phyloP scores from a whole-genome alignment of 1,140 invertebrate species.

The Vanessa atalanta region DNA sequence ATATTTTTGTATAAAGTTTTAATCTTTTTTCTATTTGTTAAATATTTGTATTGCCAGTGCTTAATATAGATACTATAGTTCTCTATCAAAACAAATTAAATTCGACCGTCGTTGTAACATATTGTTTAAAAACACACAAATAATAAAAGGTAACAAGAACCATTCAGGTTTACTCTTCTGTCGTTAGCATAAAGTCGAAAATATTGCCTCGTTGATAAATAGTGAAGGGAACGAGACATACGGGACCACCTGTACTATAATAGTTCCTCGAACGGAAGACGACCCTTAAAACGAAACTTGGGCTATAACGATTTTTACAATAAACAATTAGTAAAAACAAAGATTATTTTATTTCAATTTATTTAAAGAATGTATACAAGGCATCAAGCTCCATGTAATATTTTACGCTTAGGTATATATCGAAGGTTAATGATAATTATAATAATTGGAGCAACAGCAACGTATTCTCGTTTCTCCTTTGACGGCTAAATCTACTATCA shows the following conservation, averaged over 20 bases:
- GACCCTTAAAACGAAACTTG: conserved; percentile 28
- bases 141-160: conserved; percentile 2
- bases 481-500: no score
- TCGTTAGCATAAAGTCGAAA: neutral
- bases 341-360: neutral
- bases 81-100: conserved; percentile 8
- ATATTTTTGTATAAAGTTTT: neutral
- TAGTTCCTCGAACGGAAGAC: conserved; percentile 39
- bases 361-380: no score
- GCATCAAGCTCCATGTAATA: no score
- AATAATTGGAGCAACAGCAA: no score
- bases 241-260: conserved; percentile 41
- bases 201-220: neutral
- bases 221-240: conserved; percentile 26
- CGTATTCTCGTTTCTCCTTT: no score
- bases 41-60: no score
- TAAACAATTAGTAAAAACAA: conserved; percentile 25
- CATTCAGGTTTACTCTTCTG: neutral
- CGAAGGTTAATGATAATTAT: no score
- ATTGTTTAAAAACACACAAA: neutral
- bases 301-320: conserved; percentile 39
- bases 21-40: neutral
- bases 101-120: neutral
- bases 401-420: no score
- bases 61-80: neutral